Percentiles rank a stretch among this genome's conserved stretches.
Conservation (phyloP, 2,888 invertebrate genomes). For the Archips crataeganus region DNA sequence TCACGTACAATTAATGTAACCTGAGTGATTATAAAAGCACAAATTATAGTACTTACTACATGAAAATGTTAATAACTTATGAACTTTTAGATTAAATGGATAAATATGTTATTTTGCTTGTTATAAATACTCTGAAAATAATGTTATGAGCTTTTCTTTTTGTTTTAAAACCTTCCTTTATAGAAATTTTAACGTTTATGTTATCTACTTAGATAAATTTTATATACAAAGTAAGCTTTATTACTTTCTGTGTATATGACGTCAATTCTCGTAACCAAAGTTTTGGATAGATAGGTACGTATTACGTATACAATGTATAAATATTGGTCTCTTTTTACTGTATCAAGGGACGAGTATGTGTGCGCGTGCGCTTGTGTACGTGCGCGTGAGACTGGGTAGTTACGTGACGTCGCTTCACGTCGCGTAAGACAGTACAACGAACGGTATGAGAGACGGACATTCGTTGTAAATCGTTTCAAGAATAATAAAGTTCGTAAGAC, state of each 20-base stretch:
- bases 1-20: constrained; percentile 49
- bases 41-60: constrained; percentile 51
- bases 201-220: constrained; percentile 49
- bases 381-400: constrained; percentile 70
- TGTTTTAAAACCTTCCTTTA: constrained; percentile 36
- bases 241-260: constrained; percentile 71
- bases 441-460: constrained; percentile 67
- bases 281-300: constrained; percentile 60
- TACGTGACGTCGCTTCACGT: constrained; percentile 17
- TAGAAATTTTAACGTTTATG: constrained; percentile 40
- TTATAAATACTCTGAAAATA: constrained; percentile 49
- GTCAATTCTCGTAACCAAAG: constrained; percentile 80
- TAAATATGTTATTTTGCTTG: constrained; percentile 61
- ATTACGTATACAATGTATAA: constrained; percentile 40
- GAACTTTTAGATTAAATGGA: constrained; percentile 48
- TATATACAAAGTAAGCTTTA: constrained; percentile 72
- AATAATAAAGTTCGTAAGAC: constrained; percentile 73
- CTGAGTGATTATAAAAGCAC: constrained; percentile 64
- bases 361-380: constrained; percentile 48
- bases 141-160: constrained; percentile 40
- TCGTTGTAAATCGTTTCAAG: constrained; percentile 65
- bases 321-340: constrained; percentile 30
- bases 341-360: constrained; percentile 10
- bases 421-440: constrained; percentile 58
- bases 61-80: constrained; percentile 51